Conservation (phyloP, 2,888 invertebrate species). For the Volucella zonaria region DNA sequence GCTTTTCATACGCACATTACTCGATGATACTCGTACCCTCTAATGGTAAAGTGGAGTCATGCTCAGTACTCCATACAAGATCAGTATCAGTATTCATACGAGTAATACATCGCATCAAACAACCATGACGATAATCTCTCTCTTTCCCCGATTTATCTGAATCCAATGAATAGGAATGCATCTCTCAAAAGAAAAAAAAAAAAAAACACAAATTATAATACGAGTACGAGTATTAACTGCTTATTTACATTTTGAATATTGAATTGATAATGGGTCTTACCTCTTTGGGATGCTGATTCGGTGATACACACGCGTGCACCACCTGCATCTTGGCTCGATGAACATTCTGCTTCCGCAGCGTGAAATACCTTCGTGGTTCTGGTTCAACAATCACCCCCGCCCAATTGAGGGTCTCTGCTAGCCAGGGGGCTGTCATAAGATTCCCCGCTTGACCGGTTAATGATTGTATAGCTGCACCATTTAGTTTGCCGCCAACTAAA, state of each 20-base stretch:
- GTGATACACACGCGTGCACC: constrained; percentile 91
- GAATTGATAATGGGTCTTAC: constrained; percentile 80
- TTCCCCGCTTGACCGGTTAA: constrained; percentile 85
- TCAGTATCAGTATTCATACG: not conserved
- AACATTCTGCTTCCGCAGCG: constrained; percentile 85
- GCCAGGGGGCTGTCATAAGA: constrained; percentile 87
- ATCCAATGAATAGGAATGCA: constrained; percentile 7
- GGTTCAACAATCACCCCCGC: constrained; percentile 90
- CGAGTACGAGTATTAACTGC: constrained; percentile 20
- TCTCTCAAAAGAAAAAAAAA: not conserved
- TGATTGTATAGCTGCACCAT: constrained; percentile 89
- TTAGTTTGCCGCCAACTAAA: constrained; percentile 82
- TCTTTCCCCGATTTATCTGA: constrained; percentile 26
- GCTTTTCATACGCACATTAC: not conserved
- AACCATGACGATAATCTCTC: constrained; percentile 23
- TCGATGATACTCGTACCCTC: not conserved
- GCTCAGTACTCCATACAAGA: constrained; percentile 5
- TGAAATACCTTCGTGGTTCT: constrained; percentile 89
- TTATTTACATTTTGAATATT: constrained; percentile 18
- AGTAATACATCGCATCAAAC: too few species aligned
- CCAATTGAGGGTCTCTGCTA: constrained; percentile 89
- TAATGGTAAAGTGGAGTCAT: constrained; percentile 3
- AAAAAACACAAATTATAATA: constrained; percentile 12
- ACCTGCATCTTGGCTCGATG: constrained; percentile 85
- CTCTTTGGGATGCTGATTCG: constrained; percentile 90